Base-by-base conservation (phyloP, 1,140 invertebrate species). In the Drosophila paulistorum region DNA sequence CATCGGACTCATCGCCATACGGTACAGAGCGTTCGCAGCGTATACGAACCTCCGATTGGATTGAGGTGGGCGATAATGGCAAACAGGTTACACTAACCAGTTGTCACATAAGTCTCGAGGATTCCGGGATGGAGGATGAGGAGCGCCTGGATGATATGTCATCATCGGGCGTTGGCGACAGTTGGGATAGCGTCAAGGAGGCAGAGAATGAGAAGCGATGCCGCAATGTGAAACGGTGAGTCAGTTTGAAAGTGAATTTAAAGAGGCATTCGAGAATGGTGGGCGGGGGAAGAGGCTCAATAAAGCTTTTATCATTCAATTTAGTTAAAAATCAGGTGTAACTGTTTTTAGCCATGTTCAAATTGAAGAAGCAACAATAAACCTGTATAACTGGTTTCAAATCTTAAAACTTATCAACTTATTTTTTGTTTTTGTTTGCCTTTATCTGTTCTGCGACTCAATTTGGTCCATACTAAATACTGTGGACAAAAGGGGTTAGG, bases 111-210 rank as follows among this genome's bases (percentile, higher is more conserved):
- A 91, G 90, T 54, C 75, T 92, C 13, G 91, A 92, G 73, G 91
- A 92, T 54, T 92, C 91, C 11, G 91, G 91, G 54, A 76, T 92
- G 70, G 91, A 92, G 68, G 91, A 92, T 66, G 91, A 92, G 72
- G 91, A 92, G 65, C 90, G 91, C 6, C 68, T 91, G 60, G 91
- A 92, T 54, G 91, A 92, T 60, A 92, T 91, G 90, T 91, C 91
- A 17, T 92, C 89, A 4, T 90, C 91, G 26, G 91, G 91, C 26
- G 91, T 92, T 10, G 91, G 91, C 62, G 91, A 92, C 59, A 92
- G 91, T n/a, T 92, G 91, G 91, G 91, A 92, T 41, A 92, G 91
- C 63, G 91, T 91, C 64, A 92, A 92, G 83, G 91, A 92, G 69
- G 89, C 85, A 7, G 87, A 92, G 77, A 89, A 79, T 66, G 82